Evolutionary conservation across 2,888 invertebrate genomes (phyloP).

Genomic region (Nemapogon koenigi): DNA sequence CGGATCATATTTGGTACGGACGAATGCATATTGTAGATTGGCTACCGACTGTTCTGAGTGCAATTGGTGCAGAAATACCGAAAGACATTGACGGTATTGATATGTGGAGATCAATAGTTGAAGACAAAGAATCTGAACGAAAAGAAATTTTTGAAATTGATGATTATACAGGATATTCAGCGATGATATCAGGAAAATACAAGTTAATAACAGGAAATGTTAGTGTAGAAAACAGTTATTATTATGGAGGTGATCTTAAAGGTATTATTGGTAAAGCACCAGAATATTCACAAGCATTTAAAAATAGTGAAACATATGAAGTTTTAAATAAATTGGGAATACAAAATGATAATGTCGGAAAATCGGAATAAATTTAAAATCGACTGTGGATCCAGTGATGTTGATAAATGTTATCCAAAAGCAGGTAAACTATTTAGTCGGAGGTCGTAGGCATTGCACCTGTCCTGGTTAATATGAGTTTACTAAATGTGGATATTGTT

Average conservation of each 20-base stretch:
- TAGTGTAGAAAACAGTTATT: not conserved
- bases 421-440: conserved; percentile 2
- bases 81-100: conserved; percentile 9
- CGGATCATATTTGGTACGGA: conserved; percentile 63
- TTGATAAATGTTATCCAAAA: not conserved
- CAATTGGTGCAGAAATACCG: conserved; percentile 56
- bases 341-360: not conserved
- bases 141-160: conserved; percentile 8
- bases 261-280: conserved; percentile 7
- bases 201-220: conserved; percentile 6
- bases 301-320: not conserved
- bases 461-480: too few species aligned
- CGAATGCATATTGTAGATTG: conserved; percentile 80
- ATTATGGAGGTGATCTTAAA: conserved; percentile 4
- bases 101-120: conserved; percentile 7
- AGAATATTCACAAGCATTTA: conserved; percentile 1
- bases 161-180: conserved; percentile 7
- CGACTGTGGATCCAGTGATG: not conserved
- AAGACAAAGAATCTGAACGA: conserved; percentile 4
- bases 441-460: too few species aligned
- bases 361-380: not conserved
- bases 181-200: conserved; percentile 7
- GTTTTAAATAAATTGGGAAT: conserved; percentile 2
- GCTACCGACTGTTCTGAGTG: conserved; percentile 76
- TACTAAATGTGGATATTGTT: too few species aligned